A percentile compares a stretch with the other conserved stretches of the same genome.
These are phyloP conservation scores for Gallirallus australis DNA, from an alignment of 2,797 vertebrate species.

Conservation along the genomic window DNA sequence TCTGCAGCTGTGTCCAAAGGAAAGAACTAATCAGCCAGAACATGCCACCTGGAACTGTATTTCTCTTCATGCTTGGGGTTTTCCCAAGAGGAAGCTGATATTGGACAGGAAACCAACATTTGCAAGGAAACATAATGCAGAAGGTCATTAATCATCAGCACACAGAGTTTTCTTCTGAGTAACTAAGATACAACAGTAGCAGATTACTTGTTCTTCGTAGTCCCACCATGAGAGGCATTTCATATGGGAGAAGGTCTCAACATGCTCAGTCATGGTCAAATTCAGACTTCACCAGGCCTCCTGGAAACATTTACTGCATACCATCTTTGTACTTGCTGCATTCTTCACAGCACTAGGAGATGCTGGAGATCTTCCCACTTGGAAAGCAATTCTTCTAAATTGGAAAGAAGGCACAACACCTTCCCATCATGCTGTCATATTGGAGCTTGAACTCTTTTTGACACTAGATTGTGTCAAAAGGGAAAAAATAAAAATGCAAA, in stretches of 20 bases:
- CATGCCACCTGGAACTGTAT: neutral
- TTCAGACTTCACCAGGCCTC: neutral
- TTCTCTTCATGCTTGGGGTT: neutral
- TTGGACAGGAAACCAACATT: neutral
- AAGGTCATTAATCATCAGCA: neutral
- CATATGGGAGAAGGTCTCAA: neutral
- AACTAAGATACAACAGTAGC: neutral
- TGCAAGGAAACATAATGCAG: neutral
- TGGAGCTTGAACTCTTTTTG: slow-evolving; percentile 32
- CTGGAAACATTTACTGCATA: neutral
- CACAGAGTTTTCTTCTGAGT: neutral
- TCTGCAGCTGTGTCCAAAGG: neutral
- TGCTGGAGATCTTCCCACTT: slow-evolving; percentile 45
- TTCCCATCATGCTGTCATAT: slow-evolving; percentile 2
- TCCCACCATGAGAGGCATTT: neutral
- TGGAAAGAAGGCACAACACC: slow-evolving; percentile 31
- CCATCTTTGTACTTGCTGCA: neutral
- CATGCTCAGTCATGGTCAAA: neutral
- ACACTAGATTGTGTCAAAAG: slow-evolving; percentile 41
- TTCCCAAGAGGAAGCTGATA: neutral
- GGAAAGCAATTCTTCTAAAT: slow-evolving; percentile 27
- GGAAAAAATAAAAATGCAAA: neutral
- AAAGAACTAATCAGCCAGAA: neutral
- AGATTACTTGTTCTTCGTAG: neutral
- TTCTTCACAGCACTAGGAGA: neutral